phyloP scores from a whole-genome alignment of 2,797 vertebrate species.

The Falco naumanni region DNA sequence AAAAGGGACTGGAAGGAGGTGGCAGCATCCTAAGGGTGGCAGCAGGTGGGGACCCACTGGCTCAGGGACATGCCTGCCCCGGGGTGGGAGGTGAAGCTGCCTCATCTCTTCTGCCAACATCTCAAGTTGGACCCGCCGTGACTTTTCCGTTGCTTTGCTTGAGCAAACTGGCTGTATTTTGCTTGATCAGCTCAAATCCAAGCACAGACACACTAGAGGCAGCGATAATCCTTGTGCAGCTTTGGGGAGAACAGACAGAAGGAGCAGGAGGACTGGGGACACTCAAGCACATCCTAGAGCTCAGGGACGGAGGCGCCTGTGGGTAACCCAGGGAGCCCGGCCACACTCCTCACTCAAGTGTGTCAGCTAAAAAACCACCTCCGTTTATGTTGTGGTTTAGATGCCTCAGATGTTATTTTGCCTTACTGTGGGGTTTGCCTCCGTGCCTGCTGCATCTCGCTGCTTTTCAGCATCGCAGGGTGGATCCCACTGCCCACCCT shows the following conservation, averaged over 20 bases:
- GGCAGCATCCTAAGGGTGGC: fast-evolving
- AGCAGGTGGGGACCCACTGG: fast-evolving
- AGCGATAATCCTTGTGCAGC: neutral
- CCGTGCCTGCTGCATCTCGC: neutral
- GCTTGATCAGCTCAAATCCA: neutral
- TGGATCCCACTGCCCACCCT: neutral
- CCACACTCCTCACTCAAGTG: neutral
- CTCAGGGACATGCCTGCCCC: fast-evolving
- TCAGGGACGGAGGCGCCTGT: neutral
- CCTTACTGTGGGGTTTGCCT: neutral
- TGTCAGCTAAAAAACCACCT: neutral
- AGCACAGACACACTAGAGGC: fast-evolving
- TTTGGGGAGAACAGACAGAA: neutral
- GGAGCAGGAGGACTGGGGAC: neutral
- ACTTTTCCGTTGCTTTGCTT: neutral
- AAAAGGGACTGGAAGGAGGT: neutral
- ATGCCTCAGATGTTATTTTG: neutral
- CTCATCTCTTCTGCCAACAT: neutral
- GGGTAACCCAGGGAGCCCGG: fast-evolving
- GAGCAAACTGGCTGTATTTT: neutral
- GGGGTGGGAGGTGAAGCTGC: neutral
- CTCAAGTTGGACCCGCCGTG: fast-evolving
- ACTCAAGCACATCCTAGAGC: neutral
- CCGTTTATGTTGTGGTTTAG: neutral
- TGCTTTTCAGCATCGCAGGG: neutral